Evolutionary conservation across 2,113 vertebrate species (phyloP), one percentile per base, ranked within the genome.

Genomic region (Entosphenus tridentatus): DNA sequence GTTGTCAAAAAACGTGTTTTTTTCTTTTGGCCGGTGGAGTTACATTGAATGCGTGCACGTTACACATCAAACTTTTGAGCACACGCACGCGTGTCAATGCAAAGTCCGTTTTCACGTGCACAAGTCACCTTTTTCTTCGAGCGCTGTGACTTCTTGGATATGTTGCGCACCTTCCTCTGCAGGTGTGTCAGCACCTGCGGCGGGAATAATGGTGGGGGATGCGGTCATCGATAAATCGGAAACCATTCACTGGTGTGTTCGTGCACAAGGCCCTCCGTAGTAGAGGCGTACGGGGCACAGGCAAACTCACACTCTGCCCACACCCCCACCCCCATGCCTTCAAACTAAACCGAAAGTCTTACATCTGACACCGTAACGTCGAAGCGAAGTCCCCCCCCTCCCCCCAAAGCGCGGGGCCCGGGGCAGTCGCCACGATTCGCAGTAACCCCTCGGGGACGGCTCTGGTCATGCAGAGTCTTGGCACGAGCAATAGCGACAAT

Each of bases 121-220:
- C 39, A 39, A 9, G n/a, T 76, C 82, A 87, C 84, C 84, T 87
- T 88, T 77, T 76, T 81, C 71, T 87, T 88, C 72, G 83, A 82
- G 72, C 74, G 80, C 70, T 84, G 75, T 13, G 86, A 87, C 73
- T 81, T 89, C 79, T 81, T 85, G 67, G 85, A 87, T 74, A 86
- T 81, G 72, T 83, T 89, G 78, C 84, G 87, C 74, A 89, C 83
- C 74, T 87, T 89, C 6, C 74, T 85, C 74, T 88, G 83, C 67
- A 88, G 84, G 70, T 87, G 84, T 69, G 80, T 81, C 57, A 88
- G 75, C 74, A 88, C 82, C 86, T 86, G 74, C 1, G 18, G 55
- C 55, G 17, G 71, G 70, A 68, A 57, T 10, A 56, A 21, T 55
- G 56, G n/a, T 9, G 14, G 8, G 7, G 14, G 59, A 8, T 17